Evolutionary conservation across 1,140 invertebrate species (phyloP), one percentile per base, ranked within the genome.

Genomic region (Heliconius hewitsoni): DNA sequence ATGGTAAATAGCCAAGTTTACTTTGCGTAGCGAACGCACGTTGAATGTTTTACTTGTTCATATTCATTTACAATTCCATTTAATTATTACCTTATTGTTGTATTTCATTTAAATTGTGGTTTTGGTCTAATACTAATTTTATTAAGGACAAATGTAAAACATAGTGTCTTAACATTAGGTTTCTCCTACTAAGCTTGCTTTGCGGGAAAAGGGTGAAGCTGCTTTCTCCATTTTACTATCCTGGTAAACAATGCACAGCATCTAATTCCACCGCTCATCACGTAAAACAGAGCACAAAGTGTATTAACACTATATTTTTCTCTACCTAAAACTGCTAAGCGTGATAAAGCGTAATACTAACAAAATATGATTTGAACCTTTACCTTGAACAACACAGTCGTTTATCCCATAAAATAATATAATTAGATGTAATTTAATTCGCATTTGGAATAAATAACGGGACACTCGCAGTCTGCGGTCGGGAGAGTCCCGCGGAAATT

Each of bases 351-450:
- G 50, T 52, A 5, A 52, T 57, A 57, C 19, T 57, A n/a, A 57
- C 34, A 57, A 23, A 2, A 57, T 8, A 57, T 9, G n/a, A 57
- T 57, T 9, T 8, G n/a, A 57, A 57, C n/a, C 55, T n/a, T 18
- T 57, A n/a, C 6, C 19, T 23, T 8, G 23, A n/a, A 30, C 60
- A 5, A 30, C 60, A 66, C 3, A n/a, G n/a, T 16, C 60, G 60
- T 66, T 66, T 4, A 16, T 66, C 11, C 23, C 4, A 66, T 66
- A 66, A 23, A 66, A 50, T 75, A 60, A 19, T 6, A 79, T 55
- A 75, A 79, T 79, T 79, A 79, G 77, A 78, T 52, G 55, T 73
- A 71, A 79, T 79, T 79, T 71, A 79, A 79, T 79, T 75, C 74
- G 18, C 73, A 79, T 71, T 52, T 39, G 27, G 57, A 71, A 79